Conservation (phyloP, 2,888 invertebrate species). For the Epicampocera succincta region DNA sequence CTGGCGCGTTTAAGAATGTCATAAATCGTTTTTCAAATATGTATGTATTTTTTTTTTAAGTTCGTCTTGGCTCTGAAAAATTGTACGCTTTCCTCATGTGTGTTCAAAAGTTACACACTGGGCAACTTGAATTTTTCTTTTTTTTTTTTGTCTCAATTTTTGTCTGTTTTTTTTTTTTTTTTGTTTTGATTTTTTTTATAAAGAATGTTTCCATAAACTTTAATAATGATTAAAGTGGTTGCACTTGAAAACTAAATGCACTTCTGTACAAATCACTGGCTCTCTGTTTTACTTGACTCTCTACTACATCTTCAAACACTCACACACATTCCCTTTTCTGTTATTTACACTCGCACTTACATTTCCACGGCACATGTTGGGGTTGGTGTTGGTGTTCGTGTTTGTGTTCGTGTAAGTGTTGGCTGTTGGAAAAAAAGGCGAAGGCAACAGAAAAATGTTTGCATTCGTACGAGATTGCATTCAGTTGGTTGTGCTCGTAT, state of each 20-base stretch:
- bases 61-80: too few relatives aligned
- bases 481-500: conserved; percentile 1
- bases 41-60: too few relatives aligned
- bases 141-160: neutral
- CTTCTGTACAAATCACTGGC: conserved; percentile 54
- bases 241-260: conserved; percentile 69
- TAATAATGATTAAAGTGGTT: conserved; percentile 66
- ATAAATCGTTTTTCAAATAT: too few relatives aligned
- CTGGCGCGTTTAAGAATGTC: too few relatives aligned
- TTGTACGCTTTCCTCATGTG: too few relatives aligned
- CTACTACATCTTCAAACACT: conserved; percentile 8
- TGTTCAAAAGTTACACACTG: neutral
- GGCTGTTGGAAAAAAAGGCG: too few relatives aligned
- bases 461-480: conserved; percentile 33
- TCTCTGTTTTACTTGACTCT: conserved; percentile 36
- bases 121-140: conserved; percentile 22
- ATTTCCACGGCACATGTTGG: conserved; percentile 14
- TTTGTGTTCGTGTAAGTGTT: too few relatives aligned
- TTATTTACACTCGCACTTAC: neutral
- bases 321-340: neutral
- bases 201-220: conserved; percentile 41
- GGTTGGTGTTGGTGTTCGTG: neutral
- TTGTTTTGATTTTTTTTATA: neutral
- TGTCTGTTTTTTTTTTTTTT: too few relatives aligned
- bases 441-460: conserved; percentile 4